These are phyloP conservation scores for Phaethornis superciliosus DNA, from an alignment of 2,113 vertebrate species.

Conservation along the genomic window DNA sequence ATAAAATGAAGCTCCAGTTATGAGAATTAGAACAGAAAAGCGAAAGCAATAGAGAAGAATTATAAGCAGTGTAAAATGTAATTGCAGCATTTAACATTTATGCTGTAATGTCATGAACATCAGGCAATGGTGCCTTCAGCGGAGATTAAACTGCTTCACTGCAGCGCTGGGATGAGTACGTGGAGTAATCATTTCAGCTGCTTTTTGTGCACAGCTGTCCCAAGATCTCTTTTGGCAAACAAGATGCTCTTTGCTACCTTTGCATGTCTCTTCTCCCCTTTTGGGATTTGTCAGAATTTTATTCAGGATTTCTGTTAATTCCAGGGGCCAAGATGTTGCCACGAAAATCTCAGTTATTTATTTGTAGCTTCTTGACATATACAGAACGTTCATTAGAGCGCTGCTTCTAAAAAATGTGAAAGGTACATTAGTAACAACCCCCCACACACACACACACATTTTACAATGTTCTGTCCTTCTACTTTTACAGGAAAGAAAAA, in stretches of 20 bases:
- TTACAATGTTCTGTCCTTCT: neutral
- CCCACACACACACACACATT: rapidly evolving
- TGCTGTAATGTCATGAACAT: neutral
- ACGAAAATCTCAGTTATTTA: neutral
- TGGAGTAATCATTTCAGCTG: neutral
- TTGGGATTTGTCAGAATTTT: neutral
- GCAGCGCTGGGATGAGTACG: neutral
- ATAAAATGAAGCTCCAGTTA: neutral
- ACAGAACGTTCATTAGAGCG: neutral
- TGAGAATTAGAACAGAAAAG: neutral
- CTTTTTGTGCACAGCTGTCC: constrained; percentile 4
- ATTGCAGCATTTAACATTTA: constrained; percentile 55
- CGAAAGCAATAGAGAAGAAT: neutral
- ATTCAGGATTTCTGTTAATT: neutral
- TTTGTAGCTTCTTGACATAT: neutral
- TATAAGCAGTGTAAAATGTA: neutral
- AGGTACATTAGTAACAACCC: neutral
- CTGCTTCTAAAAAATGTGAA: neutral
- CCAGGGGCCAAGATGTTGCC: neutral
- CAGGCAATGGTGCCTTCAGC: neutral
- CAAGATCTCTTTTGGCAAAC: neutral
- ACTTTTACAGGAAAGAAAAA: neutral
- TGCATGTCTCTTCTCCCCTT: neutral
- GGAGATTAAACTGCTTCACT: neutral
- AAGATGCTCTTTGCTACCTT: neutral